phyloP scores from a whole-genome alignment of 2,888 invertebrate species.

The Drosophila neonasuta region DNA sequence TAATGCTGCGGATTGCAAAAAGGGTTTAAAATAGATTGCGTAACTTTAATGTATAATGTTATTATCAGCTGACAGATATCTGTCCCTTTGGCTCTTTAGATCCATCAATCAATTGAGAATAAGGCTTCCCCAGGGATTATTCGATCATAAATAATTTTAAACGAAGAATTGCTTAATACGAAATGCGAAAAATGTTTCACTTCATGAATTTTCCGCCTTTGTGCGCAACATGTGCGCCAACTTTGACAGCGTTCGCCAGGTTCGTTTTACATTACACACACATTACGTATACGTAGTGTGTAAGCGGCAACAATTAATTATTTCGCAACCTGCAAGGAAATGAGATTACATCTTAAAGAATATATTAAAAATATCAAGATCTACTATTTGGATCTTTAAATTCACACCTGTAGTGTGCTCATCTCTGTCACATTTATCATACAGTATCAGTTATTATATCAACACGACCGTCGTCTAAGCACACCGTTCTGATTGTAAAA shows the following conservation, averaged over 20 bases:
- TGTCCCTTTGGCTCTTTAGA: not conserved
- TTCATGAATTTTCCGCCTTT: constrained; percentile 51
- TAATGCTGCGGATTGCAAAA: constrained; percentile 19
- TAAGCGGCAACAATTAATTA: constrained; percentile 39
- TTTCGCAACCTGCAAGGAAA: constrained; percentile 1
- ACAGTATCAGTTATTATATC: constrained; percentile 41
- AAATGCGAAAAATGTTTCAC: constrained; percentile 20
- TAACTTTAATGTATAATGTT: not conserved
- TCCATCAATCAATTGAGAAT: not conserved
- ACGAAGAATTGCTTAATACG: constrained; percentile 25
- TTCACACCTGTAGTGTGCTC: constrained; percentile 15
- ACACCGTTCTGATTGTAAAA: constrained; percentile 14
- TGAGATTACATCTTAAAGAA: not conserved
- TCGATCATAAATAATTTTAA: not conserved
- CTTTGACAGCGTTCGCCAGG: not conserved
- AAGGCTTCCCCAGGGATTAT: not conserved
- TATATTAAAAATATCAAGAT: not conserved
- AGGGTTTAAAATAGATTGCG: constrained; percentile 11
- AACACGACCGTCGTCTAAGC: constrained; percentile 22
- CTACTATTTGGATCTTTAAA: constrained; percentile 1
- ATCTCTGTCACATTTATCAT: constrained; percentile 37
- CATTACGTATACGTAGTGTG: constrained; percentile 40
- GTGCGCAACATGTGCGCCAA: constrained; percentile 23
- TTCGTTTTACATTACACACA: not conserved
- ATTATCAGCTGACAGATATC: not conserved